These are phyloP conservation scores for Chymomyza amoena DNA, from an alignment of 2,888 invertebrate genomes.

Conservation along the genomic window DNA sequence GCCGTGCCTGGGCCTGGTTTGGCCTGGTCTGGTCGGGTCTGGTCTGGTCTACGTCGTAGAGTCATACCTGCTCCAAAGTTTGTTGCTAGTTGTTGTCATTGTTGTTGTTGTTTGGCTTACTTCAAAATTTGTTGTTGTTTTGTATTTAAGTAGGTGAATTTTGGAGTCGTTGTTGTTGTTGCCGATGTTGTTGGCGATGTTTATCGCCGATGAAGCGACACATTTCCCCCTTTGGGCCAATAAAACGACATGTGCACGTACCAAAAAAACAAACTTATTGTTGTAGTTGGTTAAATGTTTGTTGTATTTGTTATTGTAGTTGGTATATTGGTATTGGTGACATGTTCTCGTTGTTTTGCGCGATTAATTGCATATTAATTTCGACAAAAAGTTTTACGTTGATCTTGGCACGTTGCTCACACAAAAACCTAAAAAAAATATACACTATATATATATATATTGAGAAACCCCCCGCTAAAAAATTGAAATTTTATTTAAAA, in stretches of 20 bases:
- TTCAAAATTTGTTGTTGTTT: constrained; percentile 36
- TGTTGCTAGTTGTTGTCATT: constrained; percentile 1
- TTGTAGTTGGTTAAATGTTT: constrained; percentile 12
- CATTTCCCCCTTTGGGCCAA: constrained; percentile 38
- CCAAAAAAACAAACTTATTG: constrained; percentile 28
- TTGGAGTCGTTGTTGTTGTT: constrained; percentile 19
- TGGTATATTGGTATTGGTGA: constrained; percentile 66
- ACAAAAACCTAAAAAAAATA: constrained; percentile 43
- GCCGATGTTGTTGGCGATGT: constrained; percentile 40
- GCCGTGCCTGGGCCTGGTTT: not conserved
- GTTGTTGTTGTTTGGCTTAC: constrained; percentile 25
- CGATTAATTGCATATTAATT: constrained; percentile 76
- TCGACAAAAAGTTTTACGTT: constrained; percentile 27
- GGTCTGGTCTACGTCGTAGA: no score
- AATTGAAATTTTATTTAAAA: constrained; percentile 48
- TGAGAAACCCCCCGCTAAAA: not conserved
- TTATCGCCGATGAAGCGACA: constrained; percentile 47
- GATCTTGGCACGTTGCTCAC: constrained; percentile 69
- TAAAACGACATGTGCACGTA: constrained; percentile 66
- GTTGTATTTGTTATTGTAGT: constrained; percentile 20
- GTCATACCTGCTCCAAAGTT: constrained; percentile 5
- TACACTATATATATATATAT: no score
- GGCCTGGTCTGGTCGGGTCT: not conserved
- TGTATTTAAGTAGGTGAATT: constrained; percentile 66
- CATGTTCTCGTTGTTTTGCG: constrained; percentile 62